Conservation (phyloP, 2,113 vertebrate species). For the Stictonetta naevosa region DNA sequence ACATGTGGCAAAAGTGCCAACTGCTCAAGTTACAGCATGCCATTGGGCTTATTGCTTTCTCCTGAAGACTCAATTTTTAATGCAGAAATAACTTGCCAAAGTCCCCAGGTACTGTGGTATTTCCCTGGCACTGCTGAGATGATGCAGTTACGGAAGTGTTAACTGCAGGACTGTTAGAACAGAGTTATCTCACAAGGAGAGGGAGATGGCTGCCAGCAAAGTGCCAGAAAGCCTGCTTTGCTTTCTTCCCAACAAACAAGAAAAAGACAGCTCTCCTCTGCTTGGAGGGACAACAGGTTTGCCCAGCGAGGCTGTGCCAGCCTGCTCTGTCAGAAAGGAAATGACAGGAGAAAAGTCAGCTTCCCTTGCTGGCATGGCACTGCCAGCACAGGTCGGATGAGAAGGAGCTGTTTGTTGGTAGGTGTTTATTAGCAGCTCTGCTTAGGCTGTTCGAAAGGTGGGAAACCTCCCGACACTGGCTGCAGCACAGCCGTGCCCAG, state of each 20-base stretch:
- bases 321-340: neutral
- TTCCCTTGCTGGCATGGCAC: rapidly evolving
- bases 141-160: neutral
- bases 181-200: neutral
- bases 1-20: neutral
- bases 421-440: neutral
- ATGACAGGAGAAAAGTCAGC: neutral
- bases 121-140: neutral
- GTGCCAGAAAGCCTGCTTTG: neutral
- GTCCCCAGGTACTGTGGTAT: neutral
- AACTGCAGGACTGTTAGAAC: neutral
- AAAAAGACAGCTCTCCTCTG: neutral
- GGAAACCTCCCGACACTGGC: neutral
- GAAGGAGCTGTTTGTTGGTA: neutral
- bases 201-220: neutral
- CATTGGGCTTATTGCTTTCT: neutral
- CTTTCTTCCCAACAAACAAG: neutral
- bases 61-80: neutral
- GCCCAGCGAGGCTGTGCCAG: neutral
- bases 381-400: neutral
- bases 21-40: neutral
- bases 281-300: constrained; percentile 11
- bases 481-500: rapidly evolving
- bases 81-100: neutral
- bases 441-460: neutral